Evolutionary conservation across 2,888 invertebrate genomes (phyloP), one percentile per base, ranked within the genome.

Genomic region (Amblyteles armatorius): DNA sequence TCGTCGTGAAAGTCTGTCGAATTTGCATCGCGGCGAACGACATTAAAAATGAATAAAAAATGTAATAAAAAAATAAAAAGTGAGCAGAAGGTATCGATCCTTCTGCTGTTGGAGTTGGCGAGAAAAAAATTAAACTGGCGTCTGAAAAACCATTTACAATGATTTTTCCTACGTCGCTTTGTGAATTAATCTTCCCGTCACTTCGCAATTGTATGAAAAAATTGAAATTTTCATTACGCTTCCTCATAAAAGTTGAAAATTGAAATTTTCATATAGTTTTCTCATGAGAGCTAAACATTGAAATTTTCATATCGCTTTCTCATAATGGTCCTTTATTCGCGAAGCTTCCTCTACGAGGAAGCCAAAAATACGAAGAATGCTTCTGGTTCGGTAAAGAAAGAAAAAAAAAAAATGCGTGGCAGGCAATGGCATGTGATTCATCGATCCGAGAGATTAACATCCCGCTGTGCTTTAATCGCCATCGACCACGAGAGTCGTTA

Each of bases 1-100:
- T 63, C 63, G 33, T 33, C 40, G 78, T 69, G 78, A 83, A 83
- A 83, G 81, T 69, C 33, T 33, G 72, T 72, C 72, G 60, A 84
- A 60, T 73, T 76, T 65, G 33, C 72, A 29, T 11, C 13, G 74
- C 44, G 68, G 40, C 67, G 50, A 73, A 73, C 11, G 67, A 33
- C 36, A 72, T 60, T 16, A 19, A 57, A 57, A 57, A 4, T n/a
- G 29, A 65, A 76, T 22, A n/a, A 19, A 73, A n/a, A n/a, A n/a
- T 5, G 0, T 36, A 36, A 7, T 19, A 26, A 19, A 26, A 6
- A 22, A 65, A 52, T 33, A n/a, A 11, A 55, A 78, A 5, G 29
- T 5, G 29, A 29, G 26, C 44, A 48, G 33, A 57, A 22, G 16
- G 19, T n/a, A 74, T 26, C 29, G 36, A 19, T 50, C n/a, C n/a